phyloP scores from a whole-genome alignment of 1,140 invertebrate species.

The Orius insidiosus region DNA sequence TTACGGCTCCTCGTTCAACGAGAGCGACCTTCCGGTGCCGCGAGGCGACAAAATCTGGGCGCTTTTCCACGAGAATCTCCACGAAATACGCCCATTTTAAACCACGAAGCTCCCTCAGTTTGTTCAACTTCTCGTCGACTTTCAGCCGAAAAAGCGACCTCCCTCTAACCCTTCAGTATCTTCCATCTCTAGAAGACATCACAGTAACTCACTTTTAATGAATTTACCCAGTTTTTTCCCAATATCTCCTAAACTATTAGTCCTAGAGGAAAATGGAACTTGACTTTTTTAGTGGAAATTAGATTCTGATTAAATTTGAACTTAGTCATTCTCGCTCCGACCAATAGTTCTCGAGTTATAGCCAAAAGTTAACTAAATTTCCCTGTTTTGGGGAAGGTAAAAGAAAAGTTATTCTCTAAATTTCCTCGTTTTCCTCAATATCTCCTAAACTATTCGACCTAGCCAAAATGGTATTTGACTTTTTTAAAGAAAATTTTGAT shows the following conservation, averaged over 20 bases:
- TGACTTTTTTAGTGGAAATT: too few species aligned
- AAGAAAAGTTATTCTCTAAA: too few species aligned
- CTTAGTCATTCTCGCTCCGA: too few species aligned
- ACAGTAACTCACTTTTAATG: too few species aligned
- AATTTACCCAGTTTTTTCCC: background rate
- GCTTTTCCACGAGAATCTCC: slow-evolving; percentile 76
- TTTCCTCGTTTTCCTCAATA: too few species aligned
- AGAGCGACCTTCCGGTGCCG: slow-evolving; percentile 52
- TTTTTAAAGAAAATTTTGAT: too few species aligned
- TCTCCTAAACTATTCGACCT: too few species aligned
- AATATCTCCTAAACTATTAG: slow-evolving; percentile 4
- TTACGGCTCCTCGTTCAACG: slow-evolving; percentile 50
- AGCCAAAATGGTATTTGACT: too few species aligned
- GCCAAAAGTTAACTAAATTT: too few species aligned
- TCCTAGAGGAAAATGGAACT: too few species aligned
- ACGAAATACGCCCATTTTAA: slow-evolving; percentile 54
- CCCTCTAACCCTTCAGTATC: slow-evolving; percentile 53
- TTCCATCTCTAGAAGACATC: slow-evolving; percentile 39
- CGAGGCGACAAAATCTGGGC: slow-evolving; percentile 43
- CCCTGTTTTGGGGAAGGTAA: too few species aligned
- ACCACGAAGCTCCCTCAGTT: slow-evolving; percentile 35
- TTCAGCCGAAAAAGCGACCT: slow-evolving; percentile 58
- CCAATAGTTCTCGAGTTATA: too few species aligned
- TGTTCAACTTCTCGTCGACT: slow-evolving; percentile 67
- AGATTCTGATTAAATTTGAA: slow-evolving; percentile 7